Base-by-base conservation (phyloP, 1,140 invertebrate genomes). In the Stenopsyche tienmushanensis region DNA sequence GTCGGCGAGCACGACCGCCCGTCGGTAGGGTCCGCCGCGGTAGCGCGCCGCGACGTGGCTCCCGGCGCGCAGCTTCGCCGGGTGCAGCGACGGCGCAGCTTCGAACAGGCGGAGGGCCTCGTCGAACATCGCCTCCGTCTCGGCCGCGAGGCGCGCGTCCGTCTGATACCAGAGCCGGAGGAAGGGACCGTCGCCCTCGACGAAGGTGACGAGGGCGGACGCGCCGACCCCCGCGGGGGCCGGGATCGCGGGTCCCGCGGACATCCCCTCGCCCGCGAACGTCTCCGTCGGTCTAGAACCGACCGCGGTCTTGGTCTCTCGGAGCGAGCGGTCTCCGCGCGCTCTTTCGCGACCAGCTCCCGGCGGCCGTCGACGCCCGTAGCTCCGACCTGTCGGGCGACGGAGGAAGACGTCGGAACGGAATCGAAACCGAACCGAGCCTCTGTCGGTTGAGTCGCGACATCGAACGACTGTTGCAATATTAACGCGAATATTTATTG, bases 91-190 rank as follows among this genome's bases (percentile, higher is more conserved):
- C 10, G 15, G 24, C 20, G 50, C 50, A 24, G 5, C 26, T 24
- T 24, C 26, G 26, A 20, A 13, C 24, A 17, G 17, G 9, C 17
- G 17, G 3, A 20, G 29, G 1, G 17, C 26, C 23, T 53, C 15
- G n/a, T 5, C 20, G 7, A 20, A 8, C 7, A 5, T 5, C 29
- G 5, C 29, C 29, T 34, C 29, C 5, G 13, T 5, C 29, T 13
- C 5, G 5, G 29, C 29, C 5, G 29, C 29, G 5, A 7, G 5
- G 29, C 5, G 13, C 18, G 65, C 62, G 66, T 77, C 76, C 0
- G 79, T 73, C 71, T 89, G 86, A 13, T 85, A 88, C 78, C 84
- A 88, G 70, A 91, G 80, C 77, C 84, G 87, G 41, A 91, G 74
- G 70, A 85, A 85, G 18, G 82, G 78, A 25, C 85, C 83, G 47